Percentiles rank a stretch among this genome's conserved stretches.
phyloP scores from a whole-genome alignment of 1,140 invertebrate genomes.

The Rhagoletis pomonella region DNA sequence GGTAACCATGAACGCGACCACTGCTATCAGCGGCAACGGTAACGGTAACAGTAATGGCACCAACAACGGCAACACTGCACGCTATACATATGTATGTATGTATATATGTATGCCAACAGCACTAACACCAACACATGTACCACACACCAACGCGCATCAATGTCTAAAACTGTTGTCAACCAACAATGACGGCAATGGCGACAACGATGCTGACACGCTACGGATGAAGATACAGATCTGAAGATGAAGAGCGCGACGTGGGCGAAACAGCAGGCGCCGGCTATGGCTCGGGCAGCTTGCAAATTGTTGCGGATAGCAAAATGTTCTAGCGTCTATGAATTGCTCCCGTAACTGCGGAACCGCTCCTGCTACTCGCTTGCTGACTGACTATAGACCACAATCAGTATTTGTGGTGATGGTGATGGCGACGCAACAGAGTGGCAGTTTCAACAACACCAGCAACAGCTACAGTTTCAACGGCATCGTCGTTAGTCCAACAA shows the following conservation, averaged over 20 bases:
- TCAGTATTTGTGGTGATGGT: slow-evolving; percentile 40
- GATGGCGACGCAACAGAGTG: not conserved
- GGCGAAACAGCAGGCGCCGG: slow-evolving; percentile 57
- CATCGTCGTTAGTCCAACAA: not conserved
- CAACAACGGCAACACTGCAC: not conserved
- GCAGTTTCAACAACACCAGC: slow-evolving; percentile 24
- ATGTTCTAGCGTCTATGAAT: not conserved
- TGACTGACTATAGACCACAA: slow-evolving; percentile 7
- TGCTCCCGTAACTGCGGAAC: not conserved
- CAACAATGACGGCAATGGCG: slow-evolving; percentile 58
- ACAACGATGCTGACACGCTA: slow-evolving; percentile 36
- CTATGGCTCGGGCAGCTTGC: not conserved
- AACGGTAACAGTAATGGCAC: slow-evolving; percentile 50
- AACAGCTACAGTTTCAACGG: not conserved
- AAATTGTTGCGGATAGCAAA: slow-evolving; percentile 6
- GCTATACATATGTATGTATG: not conserved
- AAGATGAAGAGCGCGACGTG: slow-evolving; percentile 11
- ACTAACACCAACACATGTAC: slow-evolving; percentile 39
- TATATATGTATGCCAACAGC: slow-evolving; percentile 39
- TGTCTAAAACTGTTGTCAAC: slow-evolving; percentile 43
- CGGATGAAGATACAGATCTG: not conserved
- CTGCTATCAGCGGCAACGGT: slow-evolving; percentile 63
- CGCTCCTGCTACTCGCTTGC: slow-evolving; percentile 18
- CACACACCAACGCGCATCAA: slow-evolving; percentile 41
- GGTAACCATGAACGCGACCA: slow-evolving; percentile 74